Base-by-base conservation (phyloP, 2,888 invertebrate genomes). In the Magallana nippona region DNA sequence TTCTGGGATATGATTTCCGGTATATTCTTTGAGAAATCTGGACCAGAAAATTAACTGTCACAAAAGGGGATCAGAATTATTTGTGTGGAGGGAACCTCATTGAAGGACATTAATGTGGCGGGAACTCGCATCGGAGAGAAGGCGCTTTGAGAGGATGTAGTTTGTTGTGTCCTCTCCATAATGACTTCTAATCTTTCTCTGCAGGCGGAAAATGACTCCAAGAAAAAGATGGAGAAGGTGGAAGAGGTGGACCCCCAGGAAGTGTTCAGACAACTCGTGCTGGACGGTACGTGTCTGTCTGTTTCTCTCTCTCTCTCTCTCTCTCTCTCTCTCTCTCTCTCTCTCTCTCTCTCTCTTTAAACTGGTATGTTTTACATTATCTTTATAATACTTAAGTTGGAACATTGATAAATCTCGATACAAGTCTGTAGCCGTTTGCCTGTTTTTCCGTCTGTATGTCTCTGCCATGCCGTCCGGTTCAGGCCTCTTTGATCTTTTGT, bases 131-230 rank as follows among this genome's bases (percentile, higher is more conserved):
- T 15, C 27, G 22, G 22, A 27, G 32, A 22, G 22, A 8, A 44
- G 3, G 10, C 32, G 15, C 27, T 13, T n/a, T 17, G 57, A 27
- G 8, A 8, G 13, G 10, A 55, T n/a, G 27, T 58, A 22, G n/a
- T n/a, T 5, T 13, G 55, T 3, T 32, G n/a, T 1, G 13, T 17
- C 71, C 13, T 2, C 17, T 8, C 3, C 10, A 57, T 55, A 71
- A 86, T 86, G 85, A 82, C 82, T 56, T 86, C 80, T 84, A 82
- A 78, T 22, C 82, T 79, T 71, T 86, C 77, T 82, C 71, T 71
- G 17, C 85, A 86, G 85, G 83, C 27, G 10, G 85, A 86, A 57
- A 82, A 79, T 77, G 82, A 82, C 19, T 77, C 55, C 55, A 82
- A 80, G 19, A 71, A 71, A 27, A 27, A 71, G 27, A 27, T 22